A percentile compares a stretch with the other conserved stretches of the same genome.
phyloP scores from a whole-genome alignment of 64 coral and sea anemone genomes.

The Montipora efflorescens region DNA sequence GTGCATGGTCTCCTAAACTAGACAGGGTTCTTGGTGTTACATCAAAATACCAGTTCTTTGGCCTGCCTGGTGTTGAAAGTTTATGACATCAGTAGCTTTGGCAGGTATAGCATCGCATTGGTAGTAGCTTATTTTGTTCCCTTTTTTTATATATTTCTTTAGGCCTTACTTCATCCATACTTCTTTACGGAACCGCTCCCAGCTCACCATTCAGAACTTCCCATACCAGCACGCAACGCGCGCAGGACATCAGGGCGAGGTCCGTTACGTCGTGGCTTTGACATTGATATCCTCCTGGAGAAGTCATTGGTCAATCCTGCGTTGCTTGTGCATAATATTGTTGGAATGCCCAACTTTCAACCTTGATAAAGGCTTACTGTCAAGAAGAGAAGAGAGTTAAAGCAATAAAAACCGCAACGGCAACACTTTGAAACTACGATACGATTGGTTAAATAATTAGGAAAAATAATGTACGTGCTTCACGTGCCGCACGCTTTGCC shows the following conservation, averaged over 20 bases:
- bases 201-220: constrained; percentile 96
- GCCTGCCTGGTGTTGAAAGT: no score
- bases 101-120: background rate
- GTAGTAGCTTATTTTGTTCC: background rate
- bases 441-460: no score
- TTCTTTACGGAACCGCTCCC: constrained; percentile 97
- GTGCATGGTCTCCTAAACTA: no score
- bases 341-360: constrained; percentile 27
- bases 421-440: no score
- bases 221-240: constrained; percentile 89
- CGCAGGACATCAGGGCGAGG: constrained; percentile 76
- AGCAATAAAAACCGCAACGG: no score
- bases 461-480: no score
- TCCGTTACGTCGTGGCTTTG: constrained; percentile 61
- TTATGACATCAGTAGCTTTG: background rate
- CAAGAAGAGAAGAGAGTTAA: no score
- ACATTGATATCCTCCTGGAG: constrained; percentile 76
- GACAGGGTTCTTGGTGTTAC: no score
- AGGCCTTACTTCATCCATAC: constrained; percentile 98
- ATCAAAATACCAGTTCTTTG: no score
- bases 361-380: background rate
- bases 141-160: background rate
- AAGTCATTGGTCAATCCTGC: constrained; percentile 78
- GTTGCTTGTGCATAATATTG: constrained; percentile 52
- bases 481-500: no score